A percentile compares a stretch with the other conserved stretches of the same genome.
Evolutionary conservation across 2,113 vertebrate genomes (phyloP).

Genomic region (Caranx melampygus): DNA sequence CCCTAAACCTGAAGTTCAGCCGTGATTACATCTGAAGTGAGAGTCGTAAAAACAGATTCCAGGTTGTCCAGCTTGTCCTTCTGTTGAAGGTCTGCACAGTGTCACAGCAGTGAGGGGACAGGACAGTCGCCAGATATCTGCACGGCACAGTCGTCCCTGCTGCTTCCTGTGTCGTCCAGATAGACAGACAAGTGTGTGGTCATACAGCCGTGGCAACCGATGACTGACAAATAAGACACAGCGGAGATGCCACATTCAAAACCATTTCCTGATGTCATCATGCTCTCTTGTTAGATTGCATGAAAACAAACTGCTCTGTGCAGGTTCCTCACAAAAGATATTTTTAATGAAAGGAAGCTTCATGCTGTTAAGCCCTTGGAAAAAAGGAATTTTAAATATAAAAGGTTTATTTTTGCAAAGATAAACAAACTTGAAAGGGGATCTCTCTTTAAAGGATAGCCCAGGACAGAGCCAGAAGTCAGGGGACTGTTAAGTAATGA

Average conservation of each 20-base stretch:
- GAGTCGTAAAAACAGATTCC: constrained; percentile 22
- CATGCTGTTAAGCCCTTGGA: neutral
- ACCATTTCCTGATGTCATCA: constrained; percentile 12
- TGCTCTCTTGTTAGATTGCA: constrained; percentile 7
- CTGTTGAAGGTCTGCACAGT: constrained; percentile 68
- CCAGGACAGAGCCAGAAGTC: neutral
- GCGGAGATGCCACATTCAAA: neutral
- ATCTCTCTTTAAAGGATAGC: neutral
- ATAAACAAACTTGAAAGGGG: neutral
- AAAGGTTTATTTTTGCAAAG: neutral
- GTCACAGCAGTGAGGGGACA: constrained; percentile 48
- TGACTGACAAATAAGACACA: neutral
- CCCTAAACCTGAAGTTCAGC: neutral
- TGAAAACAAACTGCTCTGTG: neutral
- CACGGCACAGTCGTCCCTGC: constrained; percentile 32
- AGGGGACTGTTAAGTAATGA: neutral
- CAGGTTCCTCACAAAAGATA: neutral
- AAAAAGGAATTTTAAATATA: neutral
- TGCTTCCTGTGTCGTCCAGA: constrained; percentile 54
- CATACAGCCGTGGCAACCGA: neutral
- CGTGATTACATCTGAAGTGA: constrained; percentile 14
- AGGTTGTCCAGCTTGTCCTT: neutral
- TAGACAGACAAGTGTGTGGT: neutral
- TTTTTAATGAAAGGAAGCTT: neutral
- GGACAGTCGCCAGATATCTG: constrained; percentile 60